Evolutionary conservation across 2,888 invertebrate species (phyloP), one percentile per base, ranked within the genome.

Genomic region (Leucophenga maculata): DNA sequence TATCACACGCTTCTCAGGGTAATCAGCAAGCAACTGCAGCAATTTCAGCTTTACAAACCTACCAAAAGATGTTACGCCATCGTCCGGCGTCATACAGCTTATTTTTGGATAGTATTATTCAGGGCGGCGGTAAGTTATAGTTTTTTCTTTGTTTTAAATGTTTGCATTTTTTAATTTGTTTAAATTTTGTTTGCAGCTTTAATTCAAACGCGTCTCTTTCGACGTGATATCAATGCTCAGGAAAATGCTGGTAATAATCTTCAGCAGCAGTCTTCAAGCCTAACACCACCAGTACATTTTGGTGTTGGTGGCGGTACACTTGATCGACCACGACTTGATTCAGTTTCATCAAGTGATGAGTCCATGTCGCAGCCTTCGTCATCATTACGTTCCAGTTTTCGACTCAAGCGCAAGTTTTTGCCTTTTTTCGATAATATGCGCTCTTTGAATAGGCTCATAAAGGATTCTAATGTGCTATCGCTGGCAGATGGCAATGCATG

Each of bases 1-100:
- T 97, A 85, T 92, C 93, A 1, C 93, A 95, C 80, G 96, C 96
- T 4, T 92, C 95, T 44, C 91, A 90, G 65, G 93, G 93, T n/a
- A 92, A 93, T 83, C 94, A 94, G 65, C 94, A 93, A 84, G 97
- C 97, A 0, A 90, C 94, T 72, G 93, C 94, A 18, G 96, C 97
- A 0, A 92, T 97, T 39, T 93, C 93, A 0, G 95, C 95, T 4
- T 86, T 97, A 59, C 92, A 93, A 62, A 91, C 94, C 68, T 92
- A 97, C 75, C 94, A 95, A 88, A 93, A 92, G 79, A 92, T 95
- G 90, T 91, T 95, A 85, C 94, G 94, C 75, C 92, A 94, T 69
- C 91, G 95, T 55, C 94, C 95, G 11, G 93, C 94, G 0, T 94
- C 95, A 9, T 93, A 93, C 82, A 96, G 95, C 86, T 90, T 97